Evolutionary conservation across 2,888 invertebrate species (phyloP).

Genomic region (Hemaris fuciformis): DNA sequence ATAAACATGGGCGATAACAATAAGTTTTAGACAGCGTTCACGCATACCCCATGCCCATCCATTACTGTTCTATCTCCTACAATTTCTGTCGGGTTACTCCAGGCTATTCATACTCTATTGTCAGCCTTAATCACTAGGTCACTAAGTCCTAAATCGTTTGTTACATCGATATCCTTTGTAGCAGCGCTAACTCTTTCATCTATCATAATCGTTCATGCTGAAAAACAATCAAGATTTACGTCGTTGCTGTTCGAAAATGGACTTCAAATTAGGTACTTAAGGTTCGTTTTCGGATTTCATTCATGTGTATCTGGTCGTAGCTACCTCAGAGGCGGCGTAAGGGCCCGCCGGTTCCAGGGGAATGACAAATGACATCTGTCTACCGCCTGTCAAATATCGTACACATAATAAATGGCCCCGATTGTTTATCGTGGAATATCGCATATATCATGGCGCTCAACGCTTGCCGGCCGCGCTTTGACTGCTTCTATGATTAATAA

Average conservation of each 20-base stretch:
- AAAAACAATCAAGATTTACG: constrained; percentile 81
- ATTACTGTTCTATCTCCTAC: constrained; percentile 81
- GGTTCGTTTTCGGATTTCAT: constrained; percentile 36
- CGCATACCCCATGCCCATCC: constrained; percentile 79
- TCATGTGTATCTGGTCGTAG: constrained; percentile 68
- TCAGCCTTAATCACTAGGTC: constrained; percentile 44
- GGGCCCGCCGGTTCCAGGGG: constrained; percentile 80
- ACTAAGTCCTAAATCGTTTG: constrained; percentile 51
- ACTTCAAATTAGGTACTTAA: constrained; percentile 26
- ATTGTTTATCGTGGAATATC: constrained; percentile 84
- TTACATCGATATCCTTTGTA: constrained; percentile 56
- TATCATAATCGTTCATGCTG: constrained; percentile 82
- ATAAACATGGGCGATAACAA: constrained; percentile 79
- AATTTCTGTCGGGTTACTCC: constrained; percentile 58
- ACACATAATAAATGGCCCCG: constrained; percentile 85
- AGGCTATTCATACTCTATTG: constrained; percentile 40
- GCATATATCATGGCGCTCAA: constrained; percentile 81
- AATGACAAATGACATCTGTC: constrained; percentile 87
- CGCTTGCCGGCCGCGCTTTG: constrained; percentile 63
- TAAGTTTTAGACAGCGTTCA: constrained; percentile 79
- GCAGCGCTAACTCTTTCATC: constrained; percentile 82
- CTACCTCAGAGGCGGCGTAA: constrained; percentile 80
- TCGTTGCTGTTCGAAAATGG: constrained; percentile 35
- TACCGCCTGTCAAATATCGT: constrained; percentile 85
- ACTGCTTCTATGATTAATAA: constrained; percentile 75